Evolutionary conservation across 2,888 invertebrate species (phyloP).

Genomic region (Drosophila neotestacea): DNA sequence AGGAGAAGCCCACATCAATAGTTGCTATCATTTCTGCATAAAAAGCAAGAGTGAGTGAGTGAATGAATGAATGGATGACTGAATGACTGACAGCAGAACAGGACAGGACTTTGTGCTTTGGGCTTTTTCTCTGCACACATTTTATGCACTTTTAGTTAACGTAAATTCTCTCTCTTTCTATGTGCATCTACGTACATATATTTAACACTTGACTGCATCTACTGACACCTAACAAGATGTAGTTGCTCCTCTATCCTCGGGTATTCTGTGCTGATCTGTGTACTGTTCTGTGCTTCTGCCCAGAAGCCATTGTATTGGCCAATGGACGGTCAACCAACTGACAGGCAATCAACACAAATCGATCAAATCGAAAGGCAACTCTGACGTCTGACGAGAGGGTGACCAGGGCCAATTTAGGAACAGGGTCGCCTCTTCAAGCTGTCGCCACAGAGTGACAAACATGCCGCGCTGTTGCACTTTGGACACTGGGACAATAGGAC

Average conservation of each 20-base stretch:
- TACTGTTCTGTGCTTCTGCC: conserved; percentile 21
- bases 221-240: conserved; percentile 75
- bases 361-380: conserved; percentile 70
- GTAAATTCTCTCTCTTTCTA: conserved; percentile 55
- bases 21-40: conserved; percentile 61
- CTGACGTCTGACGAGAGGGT: conserved; percentile 43
- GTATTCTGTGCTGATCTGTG: neutral
- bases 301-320: conserved; percentile 65
- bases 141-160: conserved; percentile 80
- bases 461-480: conserved; percentile 38
- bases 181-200: conserved; percentile 57
- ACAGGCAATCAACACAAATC: conserved; percentile 79
- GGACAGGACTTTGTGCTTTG: conserved; percentile 51
- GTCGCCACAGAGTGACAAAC: conserved; percentile 65
- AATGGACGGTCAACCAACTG: conserved; percentile 48
- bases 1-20: conserved; percentile 50
- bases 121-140: conserved; percentile 42
- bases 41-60: conserved; percentile 19
- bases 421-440: conserved; percentile 36
- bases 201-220: conserved; percentile 79
- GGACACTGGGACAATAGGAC: conserved; percentile 15
- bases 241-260: conserved; percentile 5
- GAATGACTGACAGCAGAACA: conserved; percentile 44
- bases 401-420: conserved; percentile 69
- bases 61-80: conserved; percentile 32